Evolutionary conservation across 2,888 invertebrate species (phyloP).

Genomic region (Perdita meconis): DNA sequence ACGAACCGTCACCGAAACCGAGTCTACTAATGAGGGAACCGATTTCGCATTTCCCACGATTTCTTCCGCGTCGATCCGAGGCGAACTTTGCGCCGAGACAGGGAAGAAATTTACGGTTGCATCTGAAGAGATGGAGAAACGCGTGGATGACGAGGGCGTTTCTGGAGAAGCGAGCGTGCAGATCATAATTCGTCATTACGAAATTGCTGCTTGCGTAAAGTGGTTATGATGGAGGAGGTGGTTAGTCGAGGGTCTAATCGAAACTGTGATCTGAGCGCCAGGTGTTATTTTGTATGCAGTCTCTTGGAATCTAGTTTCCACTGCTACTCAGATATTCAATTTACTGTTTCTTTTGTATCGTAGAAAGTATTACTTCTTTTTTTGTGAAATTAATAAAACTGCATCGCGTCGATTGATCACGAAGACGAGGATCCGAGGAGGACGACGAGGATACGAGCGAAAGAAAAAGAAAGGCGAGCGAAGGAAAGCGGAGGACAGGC

Average conservation of each 20-base stretch:
- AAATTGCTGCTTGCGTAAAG: not conserved
- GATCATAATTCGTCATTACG: not conserved
- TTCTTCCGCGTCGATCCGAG: not conserved
- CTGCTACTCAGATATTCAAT: too few relatives aligned
- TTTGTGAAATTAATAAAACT: not conserved
- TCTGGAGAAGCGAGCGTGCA: not conserved
- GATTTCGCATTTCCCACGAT: slow-evolving; percentile 11
- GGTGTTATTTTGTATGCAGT: too few relatives aligned
- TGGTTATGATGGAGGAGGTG: too few relatives aligned
- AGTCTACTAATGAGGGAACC: slow-evolving; percentile 10
- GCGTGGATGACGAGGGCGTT: not conserved
- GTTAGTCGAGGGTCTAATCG: too few relatives aligned
- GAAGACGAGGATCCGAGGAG: not conserved
- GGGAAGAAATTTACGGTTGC: not conserved
- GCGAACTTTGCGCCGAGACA: not conserved
- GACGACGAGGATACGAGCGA: not conserved
- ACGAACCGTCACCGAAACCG: slow-evolving; percentile 54
- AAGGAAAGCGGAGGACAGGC: not conserved
- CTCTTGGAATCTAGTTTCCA: too few relatives aligned
- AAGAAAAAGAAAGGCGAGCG: not conserved
- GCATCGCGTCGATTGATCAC: slow-evolving; percentile 20
- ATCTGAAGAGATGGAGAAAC: not conserved
- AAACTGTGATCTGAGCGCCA: too few relatives aligned
- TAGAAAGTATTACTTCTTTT: not conserved
- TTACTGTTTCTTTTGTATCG: too few relatives aligned